Evolutionary conservation across 2,113 vertebrate genomes (phyloP), one percentile per base, ranked within the genome.

Genomic region (Cephalopholis sonnerati): DNA sequence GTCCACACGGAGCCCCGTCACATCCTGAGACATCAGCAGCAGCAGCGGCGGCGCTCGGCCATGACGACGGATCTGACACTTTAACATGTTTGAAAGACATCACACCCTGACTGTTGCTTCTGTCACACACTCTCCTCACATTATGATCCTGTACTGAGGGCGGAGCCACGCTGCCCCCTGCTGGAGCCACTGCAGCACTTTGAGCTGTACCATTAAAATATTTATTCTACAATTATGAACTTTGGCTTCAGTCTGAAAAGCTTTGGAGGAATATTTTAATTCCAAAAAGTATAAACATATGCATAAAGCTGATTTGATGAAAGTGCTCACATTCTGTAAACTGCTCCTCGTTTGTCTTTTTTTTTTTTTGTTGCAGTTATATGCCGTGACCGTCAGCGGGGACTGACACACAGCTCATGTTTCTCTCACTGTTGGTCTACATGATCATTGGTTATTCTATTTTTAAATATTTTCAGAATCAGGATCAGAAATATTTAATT

Each of bases 81-180:
- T 66, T 1, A 80, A 69, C 2, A 2, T 53, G 12, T 78, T 53
- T 74, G 27, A 53, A 74, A 67, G n/a, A 64, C 29, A 77, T 51
- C 29, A 57, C 7, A 59, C 8, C n/a, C 67, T 29, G 17, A 12
- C 17, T 58, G 41, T n/a, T 79, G 12, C 8, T 46, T 29, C 11
- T 54, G n/a, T 15, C 15, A 46, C 22, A 29, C 5, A 68, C n/a
- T 80, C 32, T n/a, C 36, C 7, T n/a, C 57, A 6, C 6, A 15
- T 53, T 46, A 16, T 8, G 16, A n/a, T 50, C 11, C 24, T 1
- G 18, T 1, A 16, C 27, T 41, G 16, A 25, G 8, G 12, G 10
- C 2, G 18, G 69, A 0, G 15, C 17, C 50, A 53, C 55, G 77
- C 74, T 86, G 77, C 83, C 81, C 46, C 54, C 89, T 55, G 62